phyloP scores from a whole-genome alignment of 2,888 invertebrate species.

The Nymphalis c-album region DNA sequence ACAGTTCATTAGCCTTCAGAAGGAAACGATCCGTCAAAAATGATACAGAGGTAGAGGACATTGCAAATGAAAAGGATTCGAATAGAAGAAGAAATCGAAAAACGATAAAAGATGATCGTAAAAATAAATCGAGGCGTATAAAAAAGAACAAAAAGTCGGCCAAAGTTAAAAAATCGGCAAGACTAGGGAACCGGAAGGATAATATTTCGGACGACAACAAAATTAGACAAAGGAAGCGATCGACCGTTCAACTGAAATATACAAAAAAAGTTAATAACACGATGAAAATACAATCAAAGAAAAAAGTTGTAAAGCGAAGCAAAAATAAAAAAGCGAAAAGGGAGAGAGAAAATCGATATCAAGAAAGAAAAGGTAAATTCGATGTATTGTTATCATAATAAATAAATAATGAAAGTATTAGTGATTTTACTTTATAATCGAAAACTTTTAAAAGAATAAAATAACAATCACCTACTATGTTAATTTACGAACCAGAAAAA shows the following conservation, averaged over 20 bases:
- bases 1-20: slow-evolving; percentile 28
- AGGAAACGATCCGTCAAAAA: slow-evolving; percentile 32
- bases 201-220: not conserved
- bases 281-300: not conserved
- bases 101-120: not conserved
- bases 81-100: not conserved
- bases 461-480: not conserved
- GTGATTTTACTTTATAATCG: slow-evolving; percentile 27
- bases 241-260: slow-evolving; percentile 17
- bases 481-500: not conserved
- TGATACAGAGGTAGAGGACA: not conserved
- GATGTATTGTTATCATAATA: slow-evolving; percentile 28
- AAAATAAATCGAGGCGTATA: slow-evolving; percentile 4
- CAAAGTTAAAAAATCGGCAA: not conserved
- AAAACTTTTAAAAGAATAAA: not conserved
- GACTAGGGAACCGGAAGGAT: not conserved
- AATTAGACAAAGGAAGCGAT: slow-evolving; percentile 5
- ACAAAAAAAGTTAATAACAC: slow-evolving; percentile 11
- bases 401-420: slow-evolving; percentile 33
- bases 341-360: not conserved
- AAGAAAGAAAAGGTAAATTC: slow-evolving; percentile 31
- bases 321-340: slow-evolving; percentile 12
- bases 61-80: not conserved
- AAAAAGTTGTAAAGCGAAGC: not conserved
- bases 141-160: not conserved